phyloP scores from a whole-genome alignment of 2,113 vertebrate genomes.

The Danionella cerebrum region DNA sequence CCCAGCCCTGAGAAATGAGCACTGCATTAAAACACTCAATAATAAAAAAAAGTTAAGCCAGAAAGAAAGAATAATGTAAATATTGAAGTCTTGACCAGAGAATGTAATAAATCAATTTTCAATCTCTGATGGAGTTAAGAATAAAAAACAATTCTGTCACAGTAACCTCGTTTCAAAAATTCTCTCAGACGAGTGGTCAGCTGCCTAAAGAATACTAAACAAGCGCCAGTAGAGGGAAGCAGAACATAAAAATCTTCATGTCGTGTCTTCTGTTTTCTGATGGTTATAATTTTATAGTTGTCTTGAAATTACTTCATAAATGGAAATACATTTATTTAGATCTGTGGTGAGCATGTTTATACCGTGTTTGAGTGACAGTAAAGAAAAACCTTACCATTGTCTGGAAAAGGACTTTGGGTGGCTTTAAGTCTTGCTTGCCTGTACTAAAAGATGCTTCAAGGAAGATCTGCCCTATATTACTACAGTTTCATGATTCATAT shows the following conservation, averaged over 20 bases:
- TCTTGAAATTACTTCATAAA: too few species aligned
- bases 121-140: too few species aligned
- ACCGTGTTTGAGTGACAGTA: too few species aligned
- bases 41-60: background rate
- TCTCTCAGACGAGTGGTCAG: background rate
- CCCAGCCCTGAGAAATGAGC: constrained; percentile 65
- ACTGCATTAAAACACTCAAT: background rate
- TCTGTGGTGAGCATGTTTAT: too few species aligned
- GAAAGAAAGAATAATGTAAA: background rate
- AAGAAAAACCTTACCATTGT: constrained; percentile 29
- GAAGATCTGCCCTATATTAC: constrained; percentile 40
- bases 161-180: too few species aligned
- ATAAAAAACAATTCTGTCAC: too few species aligned
- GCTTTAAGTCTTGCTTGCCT: constrained; percentile 47
- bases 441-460: constrained; percentile 50
- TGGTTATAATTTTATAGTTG: too few species aligned
- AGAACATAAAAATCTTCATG: background rate
- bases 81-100: too few species aligned
- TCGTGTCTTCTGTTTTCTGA: too few species aligned
- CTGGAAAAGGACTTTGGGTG: constrained; percentile 38
- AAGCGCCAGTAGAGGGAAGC: constrained; percentile 29
- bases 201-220: background rate
- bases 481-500: background rate
- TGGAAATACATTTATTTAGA: too few species aligned
- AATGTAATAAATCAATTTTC: too few species aligned